A percentile compares a stretch with the other conserved stretches of the same genome.
Conservation (phyloP, 2,888 invertebrate genomes). For the Apantesis nais region DNA sequence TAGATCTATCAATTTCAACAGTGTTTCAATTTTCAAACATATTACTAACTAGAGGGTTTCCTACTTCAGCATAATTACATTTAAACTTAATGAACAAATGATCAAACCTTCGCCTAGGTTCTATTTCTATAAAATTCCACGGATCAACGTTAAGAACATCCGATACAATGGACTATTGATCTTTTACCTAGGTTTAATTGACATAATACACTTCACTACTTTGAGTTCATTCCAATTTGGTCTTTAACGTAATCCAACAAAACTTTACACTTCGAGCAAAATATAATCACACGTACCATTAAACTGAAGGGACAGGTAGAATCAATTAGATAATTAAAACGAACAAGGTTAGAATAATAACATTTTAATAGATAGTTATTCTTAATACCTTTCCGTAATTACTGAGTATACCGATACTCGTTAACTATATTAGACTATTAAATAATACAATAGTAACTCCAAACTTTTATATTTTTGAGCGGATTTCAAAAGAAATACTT, state of each 20-base stretch:
- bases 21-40: too few species aligned
- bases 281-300: neutral
- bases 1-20: too few species aligned
- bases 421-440: too few species aligned
- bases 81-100: too few species aligned
- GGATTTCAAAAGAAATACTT: neutral
- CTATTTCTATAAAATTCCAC: too few species aligned
- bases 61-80: too few species aligned
- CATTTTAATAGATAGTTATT: neutral
- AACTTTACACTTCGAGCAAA: neutral
- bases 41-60: too few species aligned
- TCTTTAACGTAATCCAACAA: neutral
- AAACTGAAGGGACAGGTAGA: neutral
- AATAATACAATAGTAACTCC: too few species aligned
- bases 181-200: constrained; percentile 1
- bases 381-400: too few species aligned
- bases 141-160: neutral
- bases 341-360: neutral
- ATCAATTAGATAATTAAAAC: neutral
- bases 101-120: too few species aligned
- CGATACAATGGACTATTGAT: neutral
- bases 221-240: neutral
- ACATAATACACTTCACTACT: neutral
- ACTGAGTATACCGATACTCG: too few species aligned
- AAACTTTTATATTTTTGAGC: too few species aligned